A percentile compares a stretch with the other conserved stretches of the same genome.
Evolutionary conservation across 2,113 vertebrate species (phyloP).

Genomic region (Orycteropus afer): DNA sequence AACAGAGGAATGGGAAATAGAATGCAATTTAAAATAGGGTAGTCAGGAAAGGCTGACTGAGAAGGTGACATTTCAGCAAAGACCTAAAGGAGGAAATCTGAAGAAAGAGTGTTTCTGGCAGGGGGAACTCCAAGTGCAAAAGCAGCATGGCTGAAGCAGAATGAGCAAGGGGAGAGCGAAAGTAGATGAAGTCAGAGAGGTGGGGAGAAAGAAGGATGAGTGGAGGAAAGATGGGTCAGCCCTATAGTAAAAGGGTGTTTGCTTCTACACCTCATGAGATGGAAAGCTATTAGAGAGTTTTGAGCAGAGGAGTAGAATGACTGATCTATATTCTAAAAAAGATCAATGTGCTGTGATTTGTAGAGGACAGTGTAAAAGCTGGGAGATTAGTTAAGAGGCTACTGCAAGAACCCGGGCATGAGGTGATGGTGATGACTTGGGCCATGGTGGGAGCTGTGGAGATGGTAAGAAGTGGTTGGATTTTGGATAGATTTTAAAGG

Average conservation of each 20-base stretch:
- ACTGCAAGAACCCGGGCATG: background rate
- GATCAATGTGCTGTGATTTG: background rate
- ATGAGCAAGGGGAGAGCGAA: background rate
- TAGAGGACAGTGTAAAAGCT: background rate
- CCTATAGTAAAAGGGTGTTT: background rate
- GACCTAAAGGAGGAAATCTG: background rate
- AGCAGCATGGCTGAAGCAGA: background rate
- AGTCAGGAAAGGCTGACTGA: background rate
- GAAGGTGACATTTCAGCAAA: background rate
- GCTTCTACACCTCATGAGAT: background rate
- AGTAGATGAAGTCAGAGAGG: background rate
- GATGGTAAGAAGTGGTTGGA: background rate
- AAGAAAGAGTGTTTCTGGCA: background rate
- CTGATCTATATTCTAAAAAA: background rate
- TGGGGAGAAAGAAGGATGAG: background rate
- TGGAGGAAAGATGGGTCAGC: background rate
- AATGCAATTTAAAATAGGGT: background rate
- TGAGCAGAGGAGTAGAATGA: background rate
- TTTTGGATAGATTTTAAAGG: background rate
- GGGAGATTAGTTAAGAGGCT: background rate
- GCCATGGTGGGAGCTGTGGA: background rate
- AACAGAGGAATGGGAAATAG: background rate
- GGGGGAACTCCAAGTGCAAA: background rate
- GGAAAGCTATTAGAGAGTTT: background rate
- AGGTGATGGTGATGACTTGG: background rate